These are phyloP conservation scores for Lampris megalopsis DNA, from an alignment of 2,113 vertebrate species.

Conservation along the genomic window DNA sequence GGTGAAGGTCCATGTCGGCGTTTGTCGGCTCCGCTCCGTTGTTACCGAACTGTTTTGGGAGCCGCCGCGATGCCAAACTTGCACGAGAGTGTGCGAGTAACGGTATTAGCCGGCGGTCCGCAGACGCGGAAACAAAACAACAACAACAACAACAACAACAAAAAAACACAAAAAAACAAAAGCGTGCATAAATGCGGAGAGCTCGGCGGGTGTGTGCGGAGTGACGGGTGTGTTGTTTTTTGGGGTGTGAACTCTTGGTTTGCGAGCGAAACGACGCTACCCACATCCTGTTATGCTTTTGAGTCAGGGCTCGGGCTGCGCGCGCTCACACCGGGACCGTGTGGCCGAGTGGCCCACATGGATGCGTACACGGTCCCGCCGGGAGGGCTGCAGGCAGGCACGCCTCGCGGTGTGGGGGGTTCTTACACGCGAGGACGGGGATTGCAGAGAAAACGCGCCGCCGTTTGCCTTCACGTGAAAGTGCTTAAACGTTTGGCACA, in stretches of 20 bases:
- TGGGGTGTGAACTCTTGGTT: conserved; percentile 70
- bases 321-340: too few relatives aligned
- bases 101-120: conserved; percentile 12
- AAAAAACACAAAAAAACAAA: conserved; percentile 6
- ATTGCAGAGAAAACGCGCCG: too few relatives aligned
- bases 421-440: too few relatives aligned
- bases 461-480: too few relatives aligned
- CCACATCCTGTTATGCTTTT: conserved; percentile 83
- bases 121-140: conserved; percentile 8
- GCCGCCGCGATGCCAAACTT: conserved; percentile 68
- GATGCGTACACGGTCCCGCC: conserved; percentile 57
- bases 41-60: conserved; percentile 9
- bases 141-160: conserved; percentile 1
- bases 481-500: too few relatives aligned
- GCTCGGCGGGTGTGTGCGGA: conserved; percentile 16
- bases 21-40: conserved; percentile 30
- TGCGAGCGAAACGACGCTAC: conserved; percentile 69
- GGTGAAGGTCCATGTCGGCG: too few relatives aligned
- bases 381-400: conserved; percentile 7
- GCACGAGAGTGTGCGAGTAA: conserved; percentile 41
- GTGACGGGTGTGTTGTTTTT: conserved; percentile 44
- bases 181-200: conserved; percentile 10
- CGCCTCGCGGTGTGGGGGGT: too few relatives aligned
- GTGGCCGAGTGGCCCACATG: conserved; percentile 36
- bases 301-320: conserved; percentile 49